Percentiles rank a stretch among this genome's conserved stretches.
Evolutionary conservation across 2,113 vertebrate genomes (phyloP).

Genomic region (Carollia perspicillata): DNA sequence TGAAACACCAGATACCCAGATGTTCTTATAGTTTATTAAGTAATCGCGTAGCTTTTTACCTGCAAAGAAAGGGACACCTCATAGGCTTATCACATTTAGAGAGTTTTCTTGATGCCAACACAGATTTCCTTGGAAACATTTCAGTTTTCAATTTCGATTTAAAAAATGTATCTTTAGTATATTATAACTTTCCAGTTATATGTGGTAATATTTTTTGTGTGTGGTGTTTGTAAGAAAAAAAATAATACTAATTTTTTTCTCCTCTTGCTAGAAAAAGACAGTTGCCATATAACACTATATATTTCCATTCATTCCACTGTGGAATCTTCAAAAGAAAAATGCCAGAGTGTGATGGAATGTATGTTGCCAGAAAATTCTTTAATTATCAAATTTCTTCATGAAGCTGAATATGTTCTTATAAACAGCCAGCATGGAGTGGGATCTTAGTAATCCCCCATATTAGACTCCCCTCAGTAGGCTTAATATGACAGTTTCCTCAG

Average conservation of each 20-base stretch:
- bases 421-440: background rate
- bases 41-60: background rate
- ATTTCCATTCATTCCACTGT: background rate
- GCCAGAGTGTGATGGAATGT: background rate
- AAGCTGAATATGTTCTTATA: background rate
- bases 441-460: background rate
- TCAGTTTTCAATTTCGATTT: background rate
- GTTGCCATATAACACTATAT: background rate
- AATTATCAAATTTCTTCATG: slow-evolving; percentile 1
- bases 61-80: background rate
- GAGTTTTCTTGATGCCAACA: background rate
- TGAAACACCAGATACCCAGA: background rate
- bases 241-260: background rate
- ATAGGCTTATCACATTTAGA: background rate
- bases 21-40: background rate
- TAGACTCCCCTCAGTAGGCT: background rate
- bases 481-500: background rate
- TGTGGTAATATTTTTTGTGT: background rate
- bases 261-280: background rate
- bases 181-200: background rate
- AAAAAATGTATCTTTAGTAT: background rate
- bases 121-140: background rate
- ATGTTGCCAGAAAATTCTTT: background rate
- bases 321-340: background rate
- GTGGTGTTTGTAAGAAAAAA: background rate